Percentiles rank a stretch among this genome's conserved stretches.
phyloP scores from a whole-genome alignment of 2,888 invertebrate species.

The Cataglyphis albicans region DNA sequence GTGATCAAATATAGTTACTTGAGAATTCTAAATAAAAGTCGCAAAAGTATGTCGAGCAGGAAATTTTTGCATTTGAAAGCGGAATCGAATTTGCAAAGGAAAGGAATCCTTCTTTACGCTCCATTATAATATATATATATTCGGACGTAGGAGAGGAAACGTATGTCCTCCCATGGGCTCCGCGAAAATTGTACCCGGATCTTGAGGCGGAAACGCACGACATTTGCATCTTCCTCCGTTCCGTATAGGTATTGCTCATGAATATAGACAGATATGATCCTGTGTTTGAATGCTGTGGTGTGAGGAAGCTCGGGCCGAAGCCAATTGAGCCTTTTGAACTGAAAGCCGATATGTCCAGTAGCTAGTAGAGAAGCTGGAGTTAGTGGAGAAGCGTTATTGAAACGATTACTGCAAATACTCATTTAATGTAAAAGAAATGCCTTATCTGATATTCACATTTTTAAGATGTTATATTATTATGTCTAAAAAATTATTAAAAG shows the following conservation, averaged over 20 bases:
- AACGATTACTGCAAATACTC: constrained; percentile 31
- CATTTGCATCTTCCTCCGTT: constrained; percentile 74
- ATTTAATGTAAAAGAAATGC: not conserved
- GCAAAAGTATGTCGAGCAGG: not conserved
- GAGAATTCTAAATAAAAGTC: constrained; percentile 36
- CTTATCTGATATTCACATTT: not conserved
- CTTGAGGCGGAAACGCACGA: constrained; percentile 74
- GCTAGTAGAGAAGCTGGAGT: constrained; percentile 66
- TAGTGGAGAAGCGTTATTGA: constrained; percentile 44
- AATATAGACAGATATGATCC: constrained; percentile 78
- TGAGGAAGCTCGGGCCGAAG: constrained; percentile 61
- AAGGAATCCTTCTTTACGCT: constrained; percentile 72
- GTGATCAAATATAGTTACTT: constrained; percentile 1
- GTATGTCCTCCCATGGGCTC: constrained; percentile 76
- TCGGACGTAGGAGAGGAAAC: constrained; percentile 71
- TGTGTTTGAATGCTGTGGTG: constrained; percentile 72
- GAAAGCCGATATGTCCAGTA: constrained; percentile 68
- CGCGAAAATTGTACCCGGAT: constrained; percentile 74
- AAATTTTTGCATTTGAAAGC: constrained; percentile 40
- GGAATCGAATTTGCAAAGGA: constrained; percentile 63
- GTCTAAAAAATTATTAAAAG: not conserved
- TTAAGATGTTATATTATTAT: not conserved
- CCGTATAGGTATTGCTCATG: constrained; percentile 76
- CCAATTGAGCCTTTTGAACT: constrained; percentile 69
- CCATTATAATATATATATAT: constrained; percentile 76